Conservation (phyloP, 35 echinoderm and acorn worm genomes). For the Patiria miniata region DNA sequence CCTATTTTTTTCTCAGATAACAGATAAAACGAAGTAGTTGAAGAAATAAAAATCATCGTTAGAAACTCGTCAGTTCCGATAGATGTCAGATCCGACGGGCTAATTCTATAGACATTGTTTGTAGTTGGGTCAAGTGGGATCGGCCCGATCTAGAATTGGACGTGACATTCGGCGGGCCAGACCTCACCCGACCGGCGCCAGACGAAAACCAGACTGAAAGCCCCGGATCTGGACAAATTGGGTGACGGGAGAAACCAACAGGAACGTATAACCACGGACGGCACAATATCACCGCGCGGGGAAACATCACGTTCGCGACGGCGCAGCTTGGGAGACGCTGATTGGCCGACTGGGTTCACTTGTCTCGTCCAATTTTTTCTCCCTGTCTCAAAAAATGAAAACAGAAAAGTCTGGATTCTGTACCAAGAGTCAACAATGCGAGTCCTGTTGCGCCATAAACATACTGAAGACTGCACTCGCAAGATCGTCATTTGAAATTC, state of each 20-base stretch:
- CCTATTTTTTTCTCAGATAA: too few species aligned
- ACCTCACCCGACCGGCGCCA: neutral
- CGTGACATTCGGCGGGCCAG: constrained; percentile 1
- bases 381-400: neutral
- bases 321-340: neutral
- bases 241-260: too few species aligned
- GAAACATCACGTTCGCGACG: constrained; percentile 1
- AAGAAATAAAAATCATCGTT: too few species aligned
- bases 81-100: neutral
- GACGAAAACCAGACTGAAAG: neutral
- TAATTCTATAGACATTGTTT: constrained; percentile 6
- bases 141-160: neutral
- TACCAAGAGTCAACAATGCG: neutral
- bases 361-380: constrained; percentile 6
- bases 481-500: too few species aligned
- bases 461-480: too few species aligned
- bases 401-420: neutral
- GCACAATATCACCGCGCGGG: neutral
- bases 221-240: too few species aligned
- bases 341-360: neutral
- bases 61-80: too few species aligned
- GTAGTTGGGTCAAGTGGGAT: neutral
- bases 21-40: too few species aligned
- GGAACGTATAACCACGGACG: too few species aligned
- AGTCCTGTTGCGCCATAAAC: too few species aligned